Percentiles rank a stretch among this genome's conserved stretches.
Conservation (phyloP, 2,113 vertebrate species). For the Corynorhinus townsendii region DNA sequence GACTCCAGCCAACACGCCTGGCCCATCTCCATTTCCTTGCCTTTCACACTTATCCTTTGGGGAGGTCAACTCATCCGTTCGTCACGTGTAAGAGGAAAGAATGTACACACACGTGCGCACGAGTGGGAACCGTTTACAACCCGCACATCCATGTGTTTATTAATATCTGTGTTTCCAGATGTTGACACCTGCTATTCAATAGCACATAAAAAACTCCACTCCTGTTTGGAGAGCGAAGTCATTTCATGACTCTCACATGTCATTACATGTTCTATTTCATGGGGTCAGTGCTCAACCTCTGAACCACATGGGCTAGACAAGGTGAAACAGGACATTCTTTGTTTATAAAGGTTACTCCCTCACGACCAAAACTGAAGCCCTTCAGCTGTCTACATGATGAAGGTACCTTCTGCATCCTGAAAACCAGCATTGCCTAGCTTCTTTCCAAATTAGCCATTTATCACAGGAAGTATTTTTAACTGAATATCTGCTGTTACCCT, state of each 20-base stretch:
- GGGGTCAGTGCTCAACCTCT: background rate
- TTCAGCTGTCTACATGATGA: background rate
- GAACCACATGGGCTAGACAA: background rate
- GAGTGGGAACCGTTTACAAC: constrained; percentile 3
- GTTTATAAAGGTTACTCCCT: background rate
- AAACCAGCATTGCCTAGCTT: background rate
- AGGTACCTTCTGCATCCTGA: background rate
- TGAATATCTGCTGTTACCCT: background rate
- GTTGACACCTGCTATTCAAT: background rate
- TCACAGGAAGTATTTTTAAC: background rate
- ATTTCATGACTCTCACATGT: background rate
- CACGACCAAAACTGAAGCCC: background rate
- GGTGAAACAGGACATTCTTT: background rate
- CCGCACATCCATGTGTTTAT: background rate
- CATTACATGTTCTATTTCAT: background rate
- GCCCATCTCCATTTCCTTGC: constrained; percentile 77
- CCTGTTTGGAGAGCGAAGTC: background rate
- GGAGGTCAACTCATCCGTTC: constrained; percentile 72
- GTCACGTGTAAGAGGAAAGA: background rate
- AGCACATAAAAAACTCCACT: background rate
- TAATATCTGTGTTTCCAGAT: background rate
- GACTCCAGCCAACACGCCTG: constrained; percentile 82
- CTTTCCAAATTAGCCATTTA: background rate
- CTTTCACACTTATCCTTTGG: constrained; percentile 70
- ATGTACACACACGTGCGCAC: fast-evolving